Evolutionary conservation across 2,888 invertebrate species (phyloP).

Genomic region (Trissolcus brochymenae): DNA sequence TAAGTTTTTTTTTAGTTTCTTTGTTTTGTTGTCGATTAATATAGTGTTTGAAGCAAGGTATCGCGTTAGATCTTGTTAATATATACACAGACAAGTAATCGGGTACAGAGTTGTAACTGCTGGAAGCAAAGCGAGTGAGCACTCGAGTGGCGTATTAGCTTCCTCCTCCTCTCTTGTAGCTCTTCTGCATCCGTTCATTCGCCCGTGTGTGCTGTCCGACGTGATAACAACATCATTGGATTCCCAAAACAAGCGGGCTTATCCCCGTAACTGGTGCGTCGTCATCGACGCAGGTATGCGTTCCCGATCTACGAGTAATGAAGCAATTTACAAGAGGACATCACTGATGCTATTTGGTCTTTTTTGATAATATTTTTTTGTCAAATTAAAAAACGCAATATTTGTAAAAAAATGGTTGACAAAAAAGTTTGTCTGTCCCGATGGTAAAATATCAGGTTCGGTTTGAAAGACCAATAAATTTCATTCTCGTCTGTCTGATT

Average conservation of each 20-base stretch:
- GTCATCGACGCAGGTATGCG: slow-evolving; percentile 62
- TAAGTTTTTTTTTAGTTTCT: too few species aligned
- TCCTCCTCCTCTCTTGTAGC: slow-evolving; percentile 53
- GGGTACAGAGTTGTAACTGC: slow-evolving; percentile 55
- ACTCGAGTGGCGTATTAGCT: slow-evolving; percentile 60
- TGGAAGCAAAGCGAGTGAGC: slow-evolving; percentile 60
- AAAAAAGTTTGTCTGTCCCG: too few species aligned
- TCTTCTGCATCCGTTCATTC: slow-evolving; percentile 47
- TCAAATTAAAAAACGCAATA: not conserved
- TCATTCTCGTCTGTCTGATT: too few species aligned
- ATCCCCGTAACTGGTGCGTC: slow-evolving; percentile 62
- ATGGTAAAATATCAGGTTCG: not conserved
- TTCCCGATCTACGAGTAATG: slow-evolving; percentile 64
- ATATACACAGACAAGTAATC: slow-evolving; percentile 45
- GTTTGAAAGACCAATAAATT: not conserved
- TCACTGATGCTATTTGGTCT: slow-evolving; percentile 42
- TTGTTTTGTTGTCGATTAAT: too few species aligned
- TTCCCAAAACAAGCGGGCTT: slow-evolving; percentile 67
- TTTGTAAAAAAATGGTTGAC: not conserved
- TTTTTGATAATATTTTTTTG: too few species aligned
- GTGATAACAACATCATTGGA: slow-evolving; percentile 67
- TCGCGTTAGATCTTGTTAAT: not conserved
- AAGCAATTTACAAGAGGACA: slow-evolving; percentile 67
- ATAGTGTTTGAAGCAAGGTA: too few species aligned
- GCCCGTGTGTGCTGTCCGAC: slow-evolving; percentile 59